These are phyloP conservation scores for Neoniphon sammara DNA, from an alignment of 2,797 vertebrate species.

Conservation along the genomic window DNA sequence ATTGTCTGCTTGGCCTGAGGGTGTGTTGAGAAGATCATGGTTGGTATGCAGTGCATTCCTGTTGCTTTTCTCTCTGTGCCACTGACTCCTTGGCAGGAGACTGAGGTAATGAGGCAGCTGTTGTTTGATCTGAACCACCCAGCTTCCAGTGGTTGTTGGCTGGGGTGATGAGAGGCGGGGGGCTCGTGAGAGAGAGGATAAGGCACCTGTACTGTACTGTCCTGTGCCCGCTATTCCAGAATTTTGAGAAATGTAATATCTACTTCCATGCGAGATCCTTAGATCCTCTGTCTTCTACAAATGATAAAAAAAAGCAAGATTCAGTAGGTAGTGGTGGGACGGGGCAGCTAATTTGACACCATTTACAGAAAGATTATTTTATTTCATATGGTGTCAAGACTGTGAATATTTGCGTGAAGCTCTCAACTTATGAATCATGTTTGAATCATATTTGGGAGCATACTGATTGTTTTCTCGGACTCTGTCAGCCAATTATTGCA, in stretches of 20 bases:
- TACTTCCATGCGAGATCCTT: constrained; percentile 10
- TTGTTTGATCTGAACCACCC: constrained; percentile 15
- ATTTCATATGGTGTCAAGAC: neutral
- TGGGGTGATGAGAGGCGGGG: neutral
- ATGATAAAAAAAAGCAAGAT: neutral
- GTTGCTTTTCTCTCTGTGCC: constrained; percentile 2
- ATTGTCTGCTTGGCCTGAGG: constrained; percentile 7
- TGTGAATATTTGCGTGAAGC: neutral
- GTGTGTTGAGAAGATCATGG: neutral
- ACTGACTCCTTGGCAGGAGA: constrained; percentile 17
- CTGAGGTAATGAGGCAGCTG: constrained; percentile 19
- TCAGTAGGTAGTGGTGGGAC: neutral
- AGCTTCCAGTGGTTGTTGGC: constrained; percentile 14
- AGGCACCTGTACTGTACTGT: neutral
- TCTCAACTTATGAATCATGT: too few relatives aligned
- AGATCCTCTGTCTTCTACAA: constrained; percentile 7
- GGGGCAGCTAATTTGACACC: neutral
- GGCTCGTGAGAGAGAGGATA: neutral
- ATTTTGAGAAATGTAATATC: neutral
- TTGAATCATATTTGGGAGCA: too few relatives aligned
- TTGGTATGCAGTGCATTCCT: constrained; percentile 6
- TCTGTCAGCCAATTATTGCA: too few relatives aligned
- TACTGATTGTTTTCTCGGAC: neutral
- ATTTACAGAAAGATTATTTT: neutral
- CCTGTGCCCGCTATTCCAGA: constrained; percentile 7